phyloP scores from a whole-genome alignment of 2,797 vertebrate genomes.

The Eleutherodactylus coqui region DNA sequence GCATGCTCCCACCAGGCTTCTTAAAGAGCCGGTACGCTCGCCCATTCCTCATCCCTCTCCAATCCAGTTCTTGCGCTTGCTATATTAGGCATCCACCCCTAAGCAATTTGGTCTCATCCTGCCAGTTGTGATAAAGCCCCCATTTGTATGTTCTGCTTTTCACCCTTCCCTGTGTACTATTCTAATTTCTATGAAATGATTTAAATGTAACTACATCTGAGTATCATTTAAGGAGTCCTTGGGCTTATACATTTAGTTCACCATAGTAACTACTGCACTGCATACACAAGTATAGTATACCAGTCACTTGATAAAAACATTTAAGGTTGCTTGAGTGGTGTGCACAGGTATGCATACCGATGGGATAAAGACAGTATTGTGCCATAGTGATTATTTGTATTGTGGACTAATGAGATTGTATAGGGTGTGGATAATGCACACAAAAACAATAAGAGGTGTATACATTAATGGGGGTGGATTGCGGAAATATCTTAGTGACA shows the following conservation, averaged over 20 bases:
- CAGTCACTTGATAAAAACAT: background rate
- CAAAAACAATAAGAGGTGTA: slow-evolving; percentile 49
- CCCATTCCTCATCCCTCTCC: too few species aligned
- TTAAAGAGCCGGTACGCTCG: too few species aligned
- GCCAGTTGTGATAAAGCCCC: too few species aligned
- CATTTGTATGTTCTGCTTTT: too few species aligned
- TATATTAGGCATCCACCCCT: too few species aligned
- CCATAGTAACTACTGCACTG: background rate
- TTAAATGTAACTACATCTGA: background rate
- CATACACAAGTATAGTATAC: background rate
- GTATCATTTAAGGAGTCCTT: too few species aligned
- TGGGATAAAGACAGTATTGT: slow-evolving; percentile 40
- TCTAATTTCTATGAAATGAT: too few species aligned
- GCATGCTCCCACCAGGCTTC: too few species aligned
- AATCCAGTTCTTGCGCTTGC: too few species aligned
- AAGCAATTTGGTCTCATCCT: too few species aligned
- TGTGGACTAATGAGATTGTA: slow-evolving; percentile 6
- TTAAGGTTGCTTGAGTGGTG: background rate
- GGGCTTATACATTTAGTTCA: background rate
- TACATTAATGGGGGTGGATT: slow-evolving; percentile 30
- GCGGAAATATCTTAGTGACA: slow-evolving; percentile 9
- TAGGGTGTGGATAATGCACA: slow-evolving; percentile 10
- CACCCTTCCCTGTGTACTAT: too few species aligned
- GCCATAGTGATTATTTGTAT: background rate
- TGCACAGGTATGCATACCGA: slow-evolving; percentile 12